A percentile compares a stretch with the other conserved stretches of the same genome.
Evolutionary conservation across 1,140 invertebrate species (phyloP).

Genomic region (Apis mellifera): DNA sequence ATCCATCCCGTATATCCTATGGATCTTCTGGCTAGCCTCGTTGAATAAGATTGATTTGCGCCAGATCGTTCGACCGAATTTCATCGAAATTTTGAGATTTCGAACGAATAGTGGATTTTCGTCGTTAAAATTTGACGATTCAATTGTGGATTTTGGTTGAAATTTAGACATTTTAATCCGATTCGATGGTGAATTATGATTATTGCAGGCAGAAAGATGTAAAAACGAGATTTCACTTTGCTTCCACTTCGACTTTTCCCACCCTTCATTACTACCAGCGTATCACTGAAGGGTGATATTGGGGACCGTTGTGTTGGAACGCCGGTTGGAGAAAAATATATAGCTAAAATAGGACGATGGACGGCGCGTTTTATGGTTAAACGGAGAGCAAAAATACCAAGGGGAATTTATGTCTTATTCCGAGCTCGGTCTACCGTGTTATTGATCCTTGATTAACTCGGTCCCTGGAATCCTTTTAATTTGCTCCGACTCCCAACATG

Average conservation of each 20-base stretch:
- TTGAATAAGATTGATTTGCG: background rate
- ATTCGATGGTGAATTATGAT: too few relatives aligned
- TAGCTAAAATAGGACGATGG: conserved; percentile 59
- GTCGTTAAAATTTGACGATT: too few relatives aligned
- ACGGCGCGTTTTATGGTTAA: conserved; percentile 58
- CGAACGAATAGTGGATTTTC: too few relatives aligned
- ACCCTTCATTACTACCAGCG: conserved; percentile 18
- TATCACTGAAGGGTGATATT: conserved; percentile 61
- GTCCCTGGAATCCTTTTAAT: conserved; percentile 38
- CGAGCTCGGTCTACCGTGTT: conserved; percentile 40
- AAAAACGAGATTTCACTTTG: background rate
- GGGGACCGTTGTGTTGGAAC: conserved; percentile 55
- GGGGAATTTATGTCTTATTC: conserved; percentile 62
- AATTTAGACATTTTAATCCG: too few relatives aligned
- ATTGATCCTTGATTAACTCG: conserved; percentile 48
- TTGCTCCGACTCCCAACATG: background rate
- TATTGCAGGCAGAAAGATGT: too few relatives aligned
- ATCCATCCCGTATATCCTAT: background rate
- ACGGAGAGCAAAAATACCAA: conserved; percentile 41
- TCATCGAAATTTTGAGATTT: too few relatives aligned
- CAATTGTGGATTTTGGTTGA: too few relatives aligned
- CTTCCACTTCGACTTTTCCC: background rate
- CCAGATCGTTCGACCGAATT: too few relatives aligned
- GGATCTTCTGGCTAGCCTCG: background rate
- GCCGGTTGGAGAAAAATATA: conserved; percentile 63